Conservation (phyloP, 2,113 vertebrate genomes). For the Nipponia nippon region DNA sequence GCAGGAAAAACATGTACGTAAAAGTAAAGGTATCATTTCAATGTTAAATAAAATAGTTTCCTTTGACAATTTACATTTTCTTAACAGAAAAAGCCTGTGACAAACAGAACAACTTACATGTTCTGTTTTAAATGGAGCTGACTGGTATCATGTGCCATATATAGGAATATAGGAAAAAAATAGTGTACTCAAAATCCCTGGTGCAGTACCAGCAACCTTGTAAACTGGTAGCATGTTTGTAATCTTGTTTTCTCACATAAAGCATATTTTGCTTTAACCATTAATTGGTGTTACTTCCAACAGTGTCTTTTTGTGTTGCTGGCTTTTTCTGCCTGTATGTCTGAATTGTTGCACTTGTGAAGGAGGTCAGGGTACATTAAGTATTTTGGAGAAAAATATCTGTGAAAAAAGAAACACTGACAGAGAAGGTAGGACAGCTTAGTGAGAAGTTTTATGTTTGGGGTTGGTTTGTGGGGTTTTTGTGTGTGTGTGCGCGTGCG, state of each 20-base stretch:
- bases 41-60: background rate
- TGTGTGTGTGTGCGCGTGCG: background rate
- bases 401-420: background rate
- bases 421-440: background rate
- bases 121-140: background rate
- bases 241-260: background rate
- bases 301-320: background rate
- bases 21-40: background rate
- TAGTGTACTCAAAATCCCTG: background rate
- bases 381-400: background rate
- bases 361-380: too few relatives aligned
- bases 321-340: background rate
- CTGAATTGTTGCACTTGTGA: background rate
- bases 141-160: background rate
- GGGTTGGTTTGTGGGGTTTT: background rate
- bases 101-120: background rate
- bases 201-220: background rate
- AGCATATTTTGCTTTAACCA: background rate
- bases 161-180: background rate
- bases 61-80: background rate
- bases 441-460: background rate
- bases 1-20: background rate
- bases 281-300: background rate
- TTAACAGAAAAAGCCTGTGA: background rate
- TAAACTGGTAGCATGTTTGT: background rate